Conservation (phyloP, 1,140 invertebrate genomes). For the Temnothorax curvispinosus region DNA sequence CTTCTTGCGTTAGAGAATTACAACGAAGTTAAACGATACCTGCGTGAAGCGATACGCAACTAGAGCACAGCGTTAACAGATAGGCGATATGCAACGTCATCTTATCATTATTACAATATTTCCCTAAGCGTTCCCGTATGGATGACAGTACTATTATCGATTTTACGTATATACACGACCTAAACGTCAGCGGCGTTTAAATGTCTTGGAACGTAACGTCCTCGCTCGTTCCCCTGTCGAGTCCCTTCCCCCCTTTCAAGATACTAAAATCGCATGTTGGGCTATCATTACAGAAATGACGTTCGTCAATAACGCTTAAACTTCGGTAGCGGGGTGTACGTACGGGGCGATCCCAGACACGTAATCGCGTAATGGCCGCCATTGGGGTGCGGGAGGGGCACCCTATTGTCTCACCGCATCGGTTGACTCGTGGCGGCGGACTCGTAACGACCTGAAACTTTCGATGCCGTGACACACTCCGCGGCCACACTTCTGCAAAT, state of each 20-base stretch:
- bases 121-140: conserved; percentile 11
- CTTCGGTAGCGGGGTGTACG: conserved; percentile 48
- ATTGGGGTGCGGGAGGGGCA: conserved; percentile 40
- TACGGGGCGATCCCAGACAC: conserved; percentile 51
- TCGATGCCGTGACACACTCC: conserved; percentile 67
- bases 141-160: conserved; percentile 48
- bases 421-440: conserved; percentile 41
- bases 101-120: conserved; percentile 36
- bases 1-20: not conserved
- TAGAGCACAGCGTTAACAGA: not conserved
- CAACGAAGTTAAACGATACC: not conserved
- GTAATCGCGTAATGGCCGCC: conserved; percentile 59
- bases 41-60: not conserved
- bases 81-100: conserved; percentile 17
- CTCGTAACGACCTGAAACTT: conserved; percentile 70
- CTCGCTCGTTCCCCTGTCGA: conserved; percentile 6
- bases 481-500: conserved; percentile 76
- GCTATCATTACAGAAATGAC: conserved; percentile 60
- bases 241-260: conserved; percentile 52
- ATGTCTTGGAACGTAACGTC: conserved; percentile 43
- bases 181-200: conserved; percentile 31
- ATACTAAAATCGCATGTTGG: conserved; percentile 66
- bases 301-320: conserved; percentile 62
- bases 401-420: conserved; percentile 47
- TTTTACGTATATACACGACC: conserved; percentile 8